Base-by-base conservation (phyloP, 2,888 invertebrate species). In the Spatulosminthurus flaviceps region DNA sequence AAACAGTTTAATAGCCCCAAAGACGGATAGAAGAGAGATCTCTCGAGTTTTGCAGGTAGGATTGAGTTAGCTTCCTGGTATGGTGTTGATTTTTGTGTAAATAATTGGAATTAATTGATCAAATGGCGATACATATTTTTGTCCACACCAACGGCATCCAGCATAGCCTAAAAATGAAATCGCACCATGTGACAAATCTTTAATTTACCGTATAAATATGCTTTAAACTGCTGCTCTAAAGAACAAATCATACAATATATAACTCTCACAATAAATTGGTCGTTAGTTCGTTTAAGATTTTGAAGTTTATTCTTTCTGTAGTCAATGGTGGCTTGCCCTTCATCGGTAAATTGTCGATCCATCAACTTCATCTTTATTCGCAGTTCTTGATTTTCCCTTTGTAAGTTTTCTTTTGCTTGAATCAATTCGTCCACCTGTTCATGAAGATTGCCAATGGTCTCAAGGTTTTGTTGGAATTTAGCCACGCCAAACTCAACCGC, bases 91-190 rank as follows among this genome's bases (percentile, higher is more conserved):
- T n/a, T n/a, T n/a, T n/a, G n/a, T n/a, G n/a, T n/a, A n/a, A n/a
- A n/a, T n/a, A n/a, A n/a, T n/a, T n/a, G n/a, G n/a, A n/a, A n/a
- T 69, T 28, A n/a, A 29, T 34, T 29, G 21, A 75, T 2, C 22
- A 77, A 24, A 69, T 77, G 77, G 9, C 77, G 41, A 43, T 77
- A 77, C 42, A 66, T 13, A 66, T 41, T 66, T 67, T 77, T 77
- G 0, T 77, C 77, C 24, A 66, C 67, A 19, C 77, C 77, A 0
- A 77, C 41, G 0, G 77, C 41, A 4, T 77, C 77, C n/a, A 77
- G 26, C 28, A 77, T 60, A 11, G 43, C 42, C 75, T 75, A 21
- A 1, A n/a, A 24, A 61, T 28, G 22, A 64, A 64, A 22, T 19
- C 22, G 22, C 21, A 64, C n/a, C 19, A 60, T 60, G 22, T 19